A percentile compares a stretch with the other conserved stretches of the same genome.
Conservation (phyloP, 2,113 vertebrate genomes). For the Hippocampus mohnikei region DNA sequence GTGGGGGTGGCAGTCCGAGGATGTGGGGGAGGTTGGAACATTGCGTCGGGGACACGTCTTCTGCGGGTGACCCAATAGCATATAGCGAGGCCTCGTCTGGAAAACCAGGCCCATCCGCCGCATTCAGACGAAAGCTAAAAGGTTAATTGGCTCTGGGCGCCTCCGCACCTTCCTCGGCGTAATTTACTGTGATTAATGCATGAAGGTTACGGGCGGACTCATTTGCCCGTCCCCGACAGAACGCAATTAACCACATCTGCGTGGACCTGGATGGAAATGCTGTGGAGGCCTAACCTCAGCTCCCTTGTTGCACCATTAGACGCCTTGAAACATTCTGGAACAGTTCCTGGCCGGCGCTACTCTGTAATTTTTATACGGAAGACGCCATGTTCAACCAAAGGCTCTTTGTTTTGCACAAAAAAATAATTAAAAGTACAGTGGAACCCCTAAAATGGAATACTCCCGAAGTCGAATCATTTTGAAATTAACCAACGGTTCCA, state of each 20-base stretch:
- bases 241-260: conserved; percentile 71
- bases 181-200: conserved; percentile 79
- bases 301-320: conserved; percentile 12
- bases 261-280: conserved; percentile 22
- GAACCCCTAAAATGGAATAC: not conserved
- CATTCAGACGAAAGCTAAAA: conserved; percentile 65
- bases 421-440: not conserved
- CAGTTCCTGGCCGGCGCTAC: not conserved
- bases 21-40: conserved; percentile 9
- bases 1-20: not conserved
- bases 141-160: conserved; percentile 76
- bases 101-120: conserved; percentile 56
- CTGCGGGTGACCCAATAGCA: conserved; percentile 53
- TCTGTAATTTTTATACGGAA: not conserved
- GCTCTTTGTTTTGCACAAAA: not conserved
- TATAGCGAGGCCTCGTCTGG: conserved; percentile 42
- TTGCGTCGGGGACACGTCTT: conserved; percentile 37
- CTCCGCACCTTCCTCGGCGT: conserved; percentile 68
- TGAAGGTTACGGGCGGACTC: conserved; percentile 71
- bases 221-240: conserved; percentile 66
- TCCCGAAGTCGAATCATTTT: not conserved
- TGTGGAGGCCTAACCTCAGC: conserved; percentile 2
- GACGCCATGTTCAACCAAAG: not conserved
- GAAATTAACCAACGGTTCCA: not conserved
- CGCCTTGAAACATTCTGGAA: not conserved